phyloP scores from a whole-genome alignment of 2,113 vertebrate genomes.

The Irena cyanogastra region DNA sequence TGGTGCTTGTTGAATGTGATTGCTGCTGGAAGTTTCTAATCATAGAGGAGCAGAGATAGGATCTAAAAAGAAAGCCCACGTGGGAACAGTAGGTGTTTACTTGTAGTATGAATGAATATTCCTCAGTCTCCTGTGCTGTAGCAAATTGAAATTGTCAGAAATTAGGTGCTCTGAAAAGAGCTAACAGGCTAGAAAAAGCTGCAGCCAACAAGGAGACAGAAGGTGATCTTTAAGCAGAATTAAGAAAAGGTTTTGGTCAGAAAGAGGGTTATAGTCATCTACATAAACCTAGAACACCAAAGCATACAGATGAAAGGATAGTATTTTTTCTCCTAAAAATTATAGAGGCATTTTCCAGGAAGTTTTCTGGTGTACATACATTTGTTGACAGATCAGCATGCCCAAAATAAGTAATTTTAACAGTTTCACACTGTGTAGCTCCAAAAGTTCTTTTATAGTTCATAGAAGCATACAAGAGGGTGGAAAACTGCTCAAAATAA shows the following conservation, averaged over 20 bases:
- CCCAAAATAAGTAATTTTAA: not conserved
- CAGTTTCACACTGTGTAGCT: not conserved
- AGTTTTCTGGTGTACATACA: not conserved
- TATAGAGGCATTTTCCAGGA: not conserved
- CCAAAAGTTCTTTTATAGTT: not conserved
- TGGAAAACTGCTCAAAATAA: not conserved
- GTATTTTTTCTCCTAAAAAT: not conserved
- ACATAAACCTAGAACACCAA: not conserved
- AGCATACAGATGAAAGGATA: not conserved
- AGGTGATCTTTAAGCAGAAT: not conserved
- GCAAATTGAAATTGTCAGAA: not conserved
- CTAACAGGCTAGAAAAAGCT: not conserved
- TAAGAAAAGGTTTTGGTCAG: not conserved
- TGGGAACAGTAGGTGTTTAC: not conserved
- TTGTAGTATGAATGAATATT: not conserved
- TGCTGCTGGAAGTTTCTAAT: not conserved
- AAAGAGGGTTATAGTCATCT: not conserved
- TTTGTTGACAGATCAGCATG: not conserved
- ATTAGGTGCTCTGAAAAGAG: not conserved
- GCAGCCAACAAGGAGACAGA: not conserved
- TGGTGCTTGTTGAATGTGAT: not conserved
- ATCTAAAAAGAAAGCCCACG: not conserved
- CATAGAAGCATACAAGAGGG: not conserved
- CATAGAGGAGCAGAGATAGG: not conserved
- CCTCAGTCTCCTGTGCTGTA: not conserved